Evolutionary conservation across 1,140 invertebrate species (phyloP).

Genomic region (Archegozetes longisetosus): DNA sequence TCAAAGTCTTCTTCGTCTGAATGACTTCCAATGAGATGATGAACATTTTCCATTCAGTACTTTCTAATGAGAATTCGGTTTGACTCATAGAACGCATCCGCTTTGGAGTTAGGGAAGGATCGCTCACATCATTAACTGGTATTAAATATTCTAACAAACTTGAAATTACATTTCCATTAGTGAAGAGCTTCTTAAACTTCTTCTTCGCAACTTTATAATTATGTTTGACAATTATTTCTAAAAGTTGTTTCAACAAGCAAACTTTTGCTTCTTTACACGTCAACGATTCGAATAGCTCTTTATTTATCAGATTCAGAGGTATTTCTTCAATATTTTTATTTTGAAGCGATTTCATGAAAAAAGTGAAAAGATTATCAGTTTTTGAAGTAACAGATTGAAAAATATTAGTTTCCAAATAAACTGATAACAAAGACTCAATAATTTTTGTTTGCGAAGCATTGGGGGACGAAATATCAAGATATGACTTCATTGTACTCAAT

Average conservation of each 20-base stretch:
- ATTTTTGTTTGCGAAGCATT: not conserved
- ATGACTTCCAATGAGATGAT: slow-evolving; percentile 62
- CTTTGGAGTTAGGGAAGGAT: not conserved
- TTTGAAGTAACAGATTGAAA: not conserved
- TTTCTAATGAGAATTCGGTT: slow-evolving; percentile 18
- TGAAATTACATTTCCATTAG: not conserved
- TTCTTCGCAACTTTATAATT: slow-evolving; percentile 29
- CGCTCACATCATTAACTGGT: not conserved
- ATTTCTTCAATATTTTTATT: not conserved
- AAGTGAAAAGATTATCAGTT: not conserved
- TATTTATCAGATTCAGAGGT: slow-evolving; percentile 19
- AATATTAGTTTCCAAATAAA: not conserved
- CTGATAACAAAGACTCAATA: not conserved
- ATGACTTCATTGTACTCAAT: not conserved
- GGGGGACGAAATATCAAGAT: not conserved
- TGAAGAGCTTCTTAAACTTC: slow-evolving; percentile 28
- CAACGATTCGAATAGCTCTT: slow-evolving; percentile 26
- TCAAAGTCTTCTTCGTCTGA: slow-evolving; percentile 60
- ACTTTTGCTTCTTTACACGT: slow-evolving; percentile 24
- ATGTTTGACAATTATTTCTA: slow-evolving; percentile 24
- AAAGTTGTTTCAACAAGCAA: slow-evolving; percentile 27
- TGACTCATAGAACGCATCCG: not conserved
- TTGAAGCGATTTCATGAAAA: not conserved
- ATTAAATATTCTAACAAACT: slow-evolving; percentile 33
- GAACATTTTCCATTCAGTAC: slow-evolving; percentile 49